Evolutionary conservation across 1,140 invertebrate genomes (phyloP).

Genomic region (Drosophila malerkotliana): DNA sequence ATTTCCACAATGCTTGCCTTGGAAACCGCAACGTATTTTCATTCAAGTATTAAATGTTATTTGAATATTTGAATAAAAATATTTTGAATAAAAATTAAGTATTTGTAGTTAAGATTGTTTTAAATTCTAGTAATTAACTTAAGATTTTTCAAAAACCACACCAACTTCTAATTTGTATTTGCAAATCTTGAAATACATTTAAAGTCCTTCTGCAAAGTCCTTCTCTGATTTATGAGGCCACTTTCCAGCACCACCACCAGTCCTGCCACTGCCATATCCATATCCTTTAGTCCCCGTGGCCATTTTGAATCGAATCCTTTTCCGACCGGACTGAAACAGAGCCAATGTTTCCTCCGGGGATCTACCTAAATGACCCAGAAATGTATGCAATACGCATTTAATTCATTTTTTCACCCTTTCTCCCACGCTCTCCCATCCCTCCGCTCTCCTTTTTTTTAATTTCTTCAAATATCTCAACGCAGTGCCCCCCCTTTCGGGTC

Average conservation of each 20-base stretch:
- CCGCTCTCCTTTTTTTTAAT: slow-evolving; percentile 41
- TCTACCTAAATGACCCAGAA: slow-evolving; percentile 53
- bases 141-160: no score
- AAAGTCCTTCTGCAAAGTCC: neutral
- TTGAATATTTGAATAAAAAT: no score
- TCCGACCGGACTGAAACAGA: neutral
- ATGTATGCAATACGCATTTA: slow-evolving; percentile 61
- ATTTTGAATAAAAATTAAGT: no score
- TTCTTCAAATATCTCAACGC: slow-evolving; percentile 58
- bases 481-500: neutral
- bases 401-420: slow-evolving; percentile 39
- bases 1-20: neutral
- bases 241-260: no score
- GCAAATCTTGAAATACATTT: no score
- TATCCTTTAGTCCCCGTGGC: neutral
- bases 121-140: no score
- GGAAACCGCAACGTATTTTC: neutral
- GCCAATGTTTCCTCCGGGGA: slow-evolving; percentile 30
- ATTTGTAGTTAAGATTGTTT: no score
- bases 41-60: neutral
- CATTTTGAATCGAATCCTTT: slow-evolving; percentile 22
- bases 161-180: no score
- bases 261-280: neutral
- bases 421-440: no score
- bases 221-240: neutral